These are phyloP conservation scores for Microcebus murinus DNA, from an alignment of 2,113 vertebrate genomes.

Conservation along the genomic window DNA sequence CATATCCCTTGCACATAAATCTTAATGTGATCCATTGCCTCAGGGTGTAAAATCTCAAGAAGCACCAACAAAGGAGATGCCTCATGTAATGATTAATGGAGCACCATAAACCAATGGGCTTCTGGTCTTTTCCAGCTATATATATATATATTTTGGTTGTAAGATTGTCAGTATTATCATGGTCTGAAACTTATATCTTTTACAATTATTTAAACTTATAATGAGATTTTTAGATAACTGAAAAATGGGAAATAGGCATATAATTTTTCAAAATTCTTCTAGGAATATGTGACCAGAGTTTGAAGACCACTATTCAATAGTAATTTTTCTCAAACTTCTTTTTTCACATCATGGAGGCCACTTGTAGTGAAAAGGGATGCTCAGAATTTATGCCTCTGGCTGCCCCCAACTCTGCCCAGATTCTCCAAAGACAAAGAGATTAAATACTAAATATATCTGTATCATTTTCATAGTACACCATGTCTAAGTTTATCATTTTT, in stretches of 20 bases:
- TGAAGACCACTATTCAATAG: background rate
- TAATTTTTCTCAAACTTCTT: background rate
- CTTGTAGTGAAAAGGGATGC: background rate
- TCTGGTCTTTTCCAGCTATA: background rate
- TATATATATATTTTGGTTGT: background rate
- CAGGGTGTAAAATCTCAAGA: background rate
- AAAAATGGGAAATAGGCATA: background rate
- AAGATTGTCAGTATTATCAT: background rate
- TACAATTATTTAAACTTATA: background rate
- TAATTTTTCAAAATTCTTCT: background rate
- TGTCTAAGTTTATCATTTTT: background rate
- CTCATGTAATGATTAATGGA: slow-evolving; percentile 43
- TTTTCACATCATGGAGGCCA: background rate
- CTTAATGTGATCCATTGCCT: slow-evolving; percentile 36
- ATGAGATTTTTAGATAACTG: background rate
- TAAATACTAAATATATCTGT: background rate
- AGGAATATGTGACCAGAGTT: background rate
- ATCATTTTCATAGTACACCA: background rate
- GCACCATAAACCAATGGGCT: background rate
- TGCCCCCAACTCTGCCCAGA: background rate
- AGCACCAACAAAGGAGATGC: background rate
- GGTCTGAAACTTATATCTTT: background rate
- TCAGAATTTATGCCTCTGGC: background rate
- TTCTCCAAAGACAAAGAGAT: background rate
- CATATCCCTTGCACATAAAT: slow-evolving; percentile 13